Evolutionary conservation across 2,888 invertebrate species (phyloP).

Genomic region (Elegia similella): DNA sequence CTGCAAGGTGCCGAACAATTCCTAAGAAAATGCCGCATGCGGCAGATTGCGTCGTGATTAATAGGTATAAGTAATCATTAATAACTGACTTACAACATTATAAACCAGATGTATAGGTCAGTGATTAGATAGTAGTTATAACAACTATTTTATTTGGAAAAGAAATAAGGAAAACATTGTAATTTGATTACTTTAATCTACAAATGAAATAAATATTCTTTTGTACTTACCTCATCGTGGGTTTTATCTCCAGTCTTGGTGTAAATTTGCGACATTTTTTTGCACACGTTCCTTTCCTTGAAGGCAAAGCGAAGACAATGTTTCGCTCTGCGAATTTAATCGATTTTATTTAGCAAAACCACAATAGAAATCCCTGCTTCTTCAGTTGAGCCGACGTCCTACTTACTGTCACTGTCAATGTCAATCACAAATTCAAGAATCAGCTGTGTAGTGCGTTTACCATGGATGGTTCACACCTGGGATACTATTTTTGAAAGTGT

Average conservation of each 20-base stretch:
- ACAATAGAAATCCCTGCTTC: not conserved
- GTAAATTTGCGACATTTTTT: slow-evolving; percentile 56
- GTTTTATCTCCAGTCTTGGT: slow-evolving; percentile 75
- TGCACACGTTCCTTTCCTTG: not conserved
- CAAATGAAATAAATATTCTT: not conserved
- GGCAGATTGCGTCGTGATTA: slow-evolving; percentile 46
- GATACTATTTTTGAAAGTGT: too few species aligned
- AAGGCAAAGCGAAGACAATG: slow-evolving; percentile 16
- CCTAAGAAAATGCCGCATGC: slow-evolving; percentile 22
- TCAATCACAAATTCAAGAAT: too few species aligned
- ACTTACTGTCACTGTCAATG: not conserved
- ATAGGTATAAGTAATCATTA: too few species aligned
- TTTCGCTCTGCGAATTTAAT: not conserved
- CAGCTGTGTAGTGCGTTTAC: too few species aligned
- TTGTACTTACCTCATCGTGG: slow-evolving; percentile 85
- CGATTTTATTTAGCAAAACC: not conserved
- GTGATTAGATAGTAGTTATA: too few species aligned
- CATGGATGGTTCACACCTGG: too few species aligned
- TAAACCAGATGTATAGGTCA: too few species aligned
- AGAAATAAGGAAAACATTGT: too few species aligned
- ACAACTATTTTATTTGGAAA: too few species aligned
- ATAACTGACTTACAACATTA: too few species aligned
- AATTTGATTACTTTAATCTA: too few species aligned
- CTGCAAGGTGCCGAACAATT: too few species aligned
- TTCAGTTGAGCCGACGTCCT: not conserved